A percentile compares a stretch with the other conserved stretches of the same genome.
Conservation (phyloP, 2,113 vertebrate genomes). For the Thunnus thynnus region DNA sequence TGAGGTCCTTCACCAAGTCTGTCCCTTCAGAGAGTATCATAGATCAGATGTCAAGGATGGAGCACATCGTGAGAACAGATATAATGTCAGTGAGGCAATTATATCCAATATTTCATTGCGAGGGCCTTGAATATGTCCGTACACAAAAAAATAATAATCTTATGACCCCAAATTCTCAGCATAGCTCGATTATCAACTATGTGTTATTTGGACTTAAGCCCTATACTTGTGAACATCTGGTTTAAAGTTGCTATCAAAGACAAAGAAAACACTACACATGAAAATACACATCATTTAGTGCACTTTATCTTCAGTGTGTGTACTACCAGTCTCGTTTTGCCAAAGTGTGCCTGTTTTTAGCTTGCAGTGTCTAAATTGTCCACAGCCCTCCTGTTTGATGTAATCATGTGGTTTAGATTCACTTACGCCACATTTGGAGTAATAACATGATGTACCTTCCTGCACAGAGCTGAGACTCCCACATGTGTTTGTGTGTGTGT, state of each 20-base stretch:
- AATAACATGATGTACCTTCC: slow-evolving; percentile 31
- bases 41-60: slow-evolving; percentile 54
- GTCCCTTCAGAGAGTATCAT: slow-evolving; percentile 41
- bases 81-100: slow-evolving; percentile 14
- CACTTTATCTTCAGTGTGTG: neutral
- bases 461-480: slow-evolving; percentile 13
- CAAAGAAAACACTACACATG: neutral
- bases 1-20: slow-evolving; percentile 17
- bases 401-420: slow-evolving; percentile 47
- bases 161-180: slow-evolving; percentile 3
- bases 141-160: slow-evolving; percentile 6
- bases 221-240: neutral
- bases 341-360: slow-evolving; percentile 1
- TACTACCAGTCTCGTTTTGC: slow-evolving; percentile 1
- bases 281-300: neutral
- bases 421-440: slow-evolving; percentile 42
- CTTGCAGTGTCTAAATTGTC: neutral
- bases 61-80: slow-evolving; percentile 35
- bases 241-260: neutral
- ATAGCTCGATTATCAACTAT: slow-evolving; percentile 3
- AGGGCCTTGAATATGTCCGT: slow-evolving; percentile 22
- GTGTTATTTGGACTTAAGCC: too few relatives aligned
- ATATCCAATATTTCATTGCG: slow-evolving; percentile 29
- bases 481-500: slow-evolving; percentile 19
- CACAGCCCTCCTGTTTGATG: slow-evolving; percentile 8